Percentiles rank a stretch among this genome's conserved stretches.
phyloP scores from a whole-genome alignment of 2,888 invertebrate genomes.

The Willowsia nigromaculata region DNA sequence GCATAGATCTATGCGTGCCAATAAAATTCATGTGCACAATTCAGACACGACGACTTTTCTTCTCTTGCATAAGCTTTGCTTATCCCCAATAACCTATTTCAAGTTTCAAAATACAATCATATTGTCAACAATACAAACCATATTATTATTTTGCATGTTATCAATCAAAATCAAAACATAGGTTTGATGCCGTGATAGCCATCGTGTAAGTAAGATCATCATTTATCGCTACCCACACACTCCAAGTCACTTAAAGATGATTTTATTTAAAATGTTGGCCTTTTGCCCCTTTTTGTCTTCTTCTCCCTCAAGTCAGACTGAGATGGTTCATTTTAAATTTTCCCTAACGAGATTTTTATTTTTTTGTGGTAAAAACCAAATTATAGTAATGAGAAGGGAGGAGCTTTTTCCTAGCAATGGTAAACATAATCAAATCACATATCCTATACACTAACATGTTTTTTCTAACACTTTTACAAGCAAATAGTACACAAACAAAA shows the following conservation, averaged over 20 bases:
- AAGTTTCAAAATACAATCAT: slow-evolving; percentile 9
- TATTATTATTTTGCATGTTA: no score
- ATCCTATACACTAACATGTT: background rate
- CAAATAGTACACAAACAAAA: slow-evolving; percentile 18
- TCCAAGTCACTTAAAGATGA: background rate
- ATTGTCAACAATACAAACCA: background rate
- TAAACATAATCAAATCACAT: background rate
- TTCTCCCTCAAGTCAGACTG: background rate
- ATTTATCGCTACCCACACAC: background rate
- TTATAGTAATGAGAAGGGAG: slow-evolving; percentile 3
- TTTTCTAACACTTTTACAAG: background rate
- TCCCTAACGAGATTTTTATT: background rate
- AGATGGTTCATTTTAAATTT: background rate
- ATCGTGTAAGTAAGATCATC: background rate
- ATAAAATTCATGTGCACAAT: background rate
- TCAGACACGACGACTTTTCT: background rate
- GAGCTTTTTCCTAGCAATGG: background rate
- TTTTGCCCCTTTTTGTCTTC: slow-evolving; percentile 10
- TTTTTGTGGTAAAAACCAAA: background rate
- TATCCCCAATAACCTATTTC: slow-evolving; percentile 16
- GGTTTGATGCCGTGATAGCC: background rate
- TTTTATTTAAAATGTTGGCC: slow-evolving; percentile 25
- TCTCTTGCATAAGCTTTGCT: background rate
- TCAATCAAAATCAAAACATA: no score
- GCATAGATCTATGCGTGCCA: background rate